Conservation (phyloP, 2,113 vertebrate genomes). For the Pedionomus torquatus region DNA sequence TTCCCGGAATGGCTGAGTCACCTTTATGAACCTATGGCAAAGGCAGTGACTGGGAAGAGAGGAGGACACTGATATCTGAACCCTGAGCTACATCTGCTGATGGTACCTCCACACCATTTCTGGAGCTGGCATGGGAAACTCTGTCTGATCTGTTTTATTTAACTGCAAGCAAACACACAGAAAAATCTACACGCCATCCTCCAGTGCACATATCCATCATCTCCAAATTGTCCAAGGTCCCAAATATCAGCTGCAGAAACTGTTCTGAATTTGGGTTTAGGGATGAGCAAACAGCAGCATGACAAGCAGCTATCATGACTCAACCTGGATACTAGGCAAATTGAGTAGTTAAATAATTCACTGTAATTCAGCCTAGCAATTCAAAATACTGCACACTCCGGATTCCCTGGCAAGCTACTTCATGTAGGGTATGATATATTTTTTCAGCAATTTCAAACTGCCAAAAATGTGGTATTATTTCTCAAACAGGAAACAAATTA, state of each 20-base stretch:
- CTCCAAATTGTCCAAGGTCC: background rate
- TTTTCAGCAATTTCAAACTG: constrained; percentile 55
- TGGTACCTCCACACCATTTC: background rate
- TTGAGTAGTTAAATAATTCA: background rate
- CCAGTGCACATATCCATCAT: background rate
- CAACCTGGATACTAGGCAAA: background rate
- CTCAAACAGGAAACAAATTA: constrained; percentile 71
- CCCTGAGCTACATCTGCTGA: rapidly evolving
- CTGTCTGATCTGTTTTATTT: background rate
- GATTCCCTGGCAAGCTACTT: constrained; percentile 40
- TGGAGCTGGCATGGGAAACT: background rate
- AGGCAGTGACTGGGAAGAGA: background rate
- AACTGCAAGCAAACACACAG: background rate
- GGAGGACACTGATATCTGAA: rapidly evolving
- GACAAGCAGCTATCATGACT: background rate
- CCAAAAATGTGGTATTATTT: constrained; percentile 59
- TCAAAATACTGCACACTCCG: constrained; percentile 1
- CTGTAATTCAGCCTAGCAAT: constrained; percentile 8
- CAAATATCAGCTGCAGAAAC: background rate
- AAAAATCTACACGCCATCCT: background rate
- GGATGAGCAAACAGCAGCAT: background rate
- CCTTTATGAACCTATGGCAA: background rate
- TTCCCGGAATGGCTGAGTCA: constrained; percentile 54
- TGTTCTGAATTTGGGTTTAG: background rate
- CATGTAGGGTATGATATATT: constrained; percentile 23